Evolutionary conservation across 2,888 invertebrate genomes (phyloP).

Genomic region (Sarcophaga caerulescens): DNA sequence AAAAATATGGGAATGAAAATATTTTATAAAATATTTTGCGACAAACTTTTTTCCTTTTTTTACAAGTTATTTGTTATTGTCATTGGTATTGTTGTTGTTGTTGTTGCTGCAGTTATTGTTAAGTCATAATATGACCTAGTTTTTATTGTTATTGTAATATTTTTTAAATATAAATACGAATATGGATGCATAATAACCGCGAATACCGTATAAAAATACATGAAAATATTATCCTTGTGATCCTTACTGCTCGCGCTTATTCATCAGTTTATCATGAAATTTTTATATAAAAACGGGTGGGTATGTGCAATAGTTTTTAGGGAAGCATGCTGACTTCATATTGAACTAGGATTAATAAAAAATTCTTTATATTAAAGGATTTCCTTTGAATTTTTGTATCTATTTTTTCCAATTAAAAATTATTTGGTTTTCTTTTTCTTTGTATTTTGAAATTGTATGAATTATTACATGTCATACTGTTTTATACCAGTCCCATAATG

Average conservation of each 20-base stretch:
- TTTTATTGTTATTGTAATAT: conserved; percentile 52
- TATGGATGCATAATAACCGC: no score
- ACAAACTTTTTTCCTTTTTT: conserved; percentile 43
- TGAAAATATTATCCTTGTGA: conserved; percentile 33
- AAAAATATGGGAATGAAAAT: no score
- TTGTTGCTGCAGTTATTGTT: conserved; percentile 11
- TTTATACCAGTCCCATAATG: not conserved
- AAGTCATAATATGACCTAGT: conserved; percentile 58
- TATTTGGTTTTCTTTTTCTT: no score
- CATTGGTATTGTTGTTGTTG: conserved; percentile 31
- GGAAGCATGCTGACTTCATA: no score
- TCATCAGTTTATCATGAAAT: conserved; percentile 44
- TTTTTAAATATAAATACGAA: conserved; percentile 16
- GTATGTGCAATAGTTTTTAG: no score
- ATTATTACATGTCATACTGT: not conserved
- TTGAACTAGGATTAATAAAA: no score
- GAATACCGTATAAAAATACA: conserved; percentile 27
- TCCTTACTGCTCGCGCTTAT: conserved; percentile 30
- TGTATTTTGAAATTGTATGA: not conserved
- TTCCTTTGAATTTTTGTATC: no score
- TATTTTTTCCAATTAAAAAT: no score
- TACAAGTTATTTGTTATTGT: conserved; percentile 46
- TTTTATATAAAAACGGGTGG: not conserved
- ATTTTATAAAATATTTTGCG: conserved; percentile 34
- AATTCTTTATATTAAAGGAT: no score